A percentile compares a stretch with the other conserved stretches of the same genome.
phyloP scores from a whole-genome alignment of 2,797 vertebrate species.

The Limnodromus scolopaceus region DNA sequence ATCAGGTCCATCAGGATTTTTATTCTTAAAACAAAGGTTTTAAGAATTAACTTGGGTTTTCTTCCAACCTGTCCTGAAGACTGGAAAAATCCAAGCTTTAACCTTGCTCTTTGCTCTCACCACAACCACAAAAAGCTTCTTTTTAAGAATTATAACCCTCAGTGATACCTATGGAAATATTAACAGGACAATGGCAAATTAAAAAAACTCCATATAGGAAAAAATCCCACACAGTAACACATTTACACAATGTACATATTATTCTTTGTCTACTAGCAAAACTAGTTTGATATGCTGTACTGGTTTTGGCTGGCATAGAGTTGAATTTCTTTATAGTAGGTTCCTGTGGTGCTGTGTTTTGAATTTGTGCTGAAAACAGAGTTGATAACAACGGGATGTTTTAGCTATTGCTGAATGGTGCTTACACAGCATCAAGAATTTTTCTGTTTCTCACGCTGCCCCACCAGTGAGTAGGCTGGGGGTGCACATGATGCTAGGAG shows the following conservation, averaged over 20 bases:
- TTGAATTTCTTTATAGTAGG: not conserved
- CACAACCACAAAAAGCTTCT: not conserved
- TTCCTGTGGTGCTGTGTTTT: not conserved
- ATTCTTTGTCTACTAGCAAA: not conserved
- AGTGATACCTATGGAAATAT: not conserved
- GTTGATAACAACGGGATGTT: not conserved
- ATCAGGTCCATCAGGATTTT: not conserved
- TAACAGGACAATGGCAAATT: not conserved
- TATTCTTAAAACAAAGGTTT: not conserved
- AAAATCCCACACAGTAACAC: not conserved
- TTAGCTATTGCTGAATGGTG: not conserved
- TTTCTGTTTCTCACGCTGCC: not conserved
- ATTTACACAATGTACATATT: not conserved
- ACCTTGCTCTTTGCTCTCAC: not conserved
- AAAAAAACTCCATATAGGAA: not conserved
- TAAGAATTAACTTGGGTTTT: not conserved
- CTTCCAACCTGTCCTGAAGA: not conserved
- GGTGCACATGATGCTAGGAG: not conserved
- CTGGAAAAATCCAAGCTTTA: not conserved
- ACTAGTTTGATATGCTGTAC: not conserved
- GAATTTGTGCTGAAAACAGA: not conserved
- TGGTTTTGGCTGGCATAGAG: not conserved
- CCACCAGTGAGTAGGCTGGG: accelerated
- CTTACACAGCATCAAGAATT: not conserved
- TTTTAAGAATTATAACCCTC: not conserved